phyloP scores from a whole-genome alignment of 2,797 vertebrate genomes.

The Platalea minor region DNA sequence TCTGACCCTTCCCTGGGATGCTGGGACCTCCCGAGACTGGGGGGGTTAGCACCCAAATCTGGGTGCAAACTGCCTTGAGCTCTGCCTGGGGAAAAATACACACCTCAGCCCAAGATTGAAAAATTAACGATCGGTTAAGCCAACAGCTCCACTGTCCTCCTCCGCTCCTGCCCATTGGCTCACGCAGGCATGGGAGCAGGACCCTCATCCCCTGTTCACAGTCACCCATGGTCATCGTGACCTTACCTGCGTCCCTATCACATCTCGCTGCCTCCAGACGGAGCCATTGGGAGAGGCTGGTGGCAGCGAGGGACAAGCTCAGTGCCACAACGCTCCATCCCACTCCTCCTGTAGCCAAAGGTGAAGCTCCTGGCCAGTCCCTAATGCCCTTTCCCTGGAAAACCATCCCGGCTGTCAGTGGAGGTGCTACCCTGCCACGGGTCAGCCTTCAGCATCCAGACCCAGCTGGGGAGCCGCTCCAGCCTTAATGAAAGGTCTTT shows the following conservation, averaged over 20 bases:
- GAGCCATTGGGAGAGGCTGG: background rate
- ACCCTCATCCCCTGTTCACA: background rate
- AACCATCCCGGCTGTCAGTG: background rate
- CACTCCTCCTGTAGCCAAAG: background rate
- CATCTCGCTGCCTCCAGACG: accelerated
- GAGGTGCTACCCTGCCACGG: background rate
- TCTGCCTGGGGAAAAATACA: background rate
- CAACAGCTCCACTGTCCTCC: background rate
- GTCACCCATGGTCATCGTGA: background rate
- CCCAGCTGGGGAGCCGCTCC: background rate
- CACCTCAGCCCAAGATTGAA: background rate
- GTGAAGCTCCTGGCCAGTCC: background rate
- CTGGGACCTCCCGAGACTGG: accelerated
- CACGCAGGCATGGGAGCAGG: accelerated
- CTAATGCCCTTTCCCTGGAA: background rate
- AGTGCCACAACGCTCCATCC: background rate
- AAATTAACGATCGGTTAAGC: background rate
- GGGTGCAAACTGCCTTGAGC: background rate
- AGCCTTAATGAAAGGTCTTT: background rate
- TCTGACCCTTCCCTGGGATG: background rate
- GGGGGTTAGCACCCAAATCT: background rate
- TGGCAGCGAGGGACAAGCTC: accelerated
- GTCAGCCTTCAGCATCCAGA: background rate
- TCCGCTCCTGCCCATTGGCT: background rate
- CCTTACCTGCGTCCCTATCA: background rate